Percentiles rank a stretch among this genome's conserved stretches.
Evolutionary conservation across 2,888 invertebrate species (phyloP).

Genomic region (Limnephilus auricula): DNA sequence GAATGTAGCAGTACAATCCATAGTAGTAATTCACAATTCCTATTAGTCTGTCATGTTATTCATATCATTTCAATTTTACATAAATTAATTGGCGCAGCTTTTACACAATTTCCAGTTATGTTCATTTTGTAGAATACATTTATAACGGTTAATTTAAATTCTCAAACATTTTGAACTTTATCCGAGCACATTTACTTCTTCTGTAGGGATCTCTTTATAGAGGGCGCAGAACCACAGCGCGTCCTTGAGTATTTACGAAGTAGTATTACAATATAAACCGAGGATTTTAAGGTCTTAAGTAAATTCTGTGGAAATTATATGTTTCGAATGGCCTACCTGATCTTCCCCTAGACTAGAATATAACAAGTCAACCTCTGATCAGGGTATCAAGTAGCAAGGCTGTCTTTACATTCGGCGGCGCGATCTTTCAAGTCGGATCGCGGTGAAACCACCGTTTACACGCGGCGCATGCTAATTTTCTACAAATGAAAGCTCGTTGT

Average conservation of each 20-base stretch:
- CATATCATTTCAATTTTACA: not conserved
- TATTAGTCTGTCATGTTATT: not conserved
- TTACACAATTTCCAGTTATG: not conserved
- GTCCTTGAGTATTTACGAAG: not conserved
- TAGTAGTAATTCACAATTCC: too few relatives aligned
- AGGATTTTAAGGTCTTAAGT: not conserved
- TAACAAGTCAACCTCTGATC: not conserved
- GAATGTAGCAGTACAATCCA: too few relatives aligned
- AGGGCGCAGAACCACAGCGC: not conserved
- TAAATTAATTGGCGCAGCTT: not conserved
- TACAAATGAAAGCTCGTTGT: not conserved
- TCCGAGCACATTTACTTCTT: not conserved
- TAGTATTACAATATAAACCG: not conserved
- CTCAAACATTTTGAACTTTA: not conserved
- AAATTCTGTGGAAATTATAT: not conserved
- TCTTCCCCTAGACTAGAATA: not conserved
- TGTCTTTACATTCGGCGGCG: not conserved
- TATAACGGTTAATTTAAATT: not conserved
- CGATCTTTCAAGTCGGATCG: not conserved
- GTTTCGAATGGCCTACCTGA: not conserved
- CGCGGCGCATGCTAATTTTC: not conserved
- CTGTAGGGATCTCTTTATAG: not conserved
- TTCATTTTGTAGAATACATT: not conserved
- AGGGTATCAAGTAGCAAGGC: not conserved
- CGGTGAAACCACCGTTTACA: not conserved